phyloP scores from a whole-genome alignment of 1,140 invertebrate genomes.

The Pachyrhynchus sulphureomaculatus region DNA sequence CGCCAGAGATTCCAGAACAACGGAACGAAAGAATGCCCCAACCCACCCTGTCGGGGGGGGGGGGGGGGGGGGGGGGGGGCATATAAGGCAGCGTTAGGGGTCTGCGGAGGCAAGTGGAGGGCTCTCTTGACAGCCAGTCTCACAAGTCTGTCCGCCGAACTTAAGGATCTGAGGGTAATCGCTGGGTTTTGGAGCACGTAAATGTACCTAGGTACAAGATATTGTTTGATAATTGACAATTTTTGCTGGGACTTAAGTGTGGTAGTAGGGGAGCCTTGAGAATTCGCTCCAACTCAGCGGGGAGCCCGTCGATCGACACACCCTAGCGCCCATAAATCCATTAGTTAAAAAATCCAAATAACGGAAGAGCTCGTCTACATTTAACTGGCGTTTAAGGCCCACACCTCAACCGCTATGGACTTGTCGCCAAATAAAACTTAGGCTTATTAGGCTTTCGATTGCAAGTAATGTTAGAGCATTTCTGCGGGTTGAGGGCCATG shows the following conservation, averaged over 20 bases:
- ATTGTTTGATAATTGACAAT: background rate
- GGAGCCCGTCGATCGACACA: too few relatives aligned
- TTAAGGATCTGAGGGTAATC: constrained; percentile 2
- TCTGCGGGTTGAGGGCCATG: too few relatives aligned
- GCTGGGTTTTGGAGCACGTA: constrained; percentile 29
- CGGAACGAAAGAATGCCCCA: constrained; percentile 12
- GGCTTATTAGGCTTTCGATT: too few relatives aligned
- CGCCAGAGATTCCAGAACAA: too few relatives aligned
- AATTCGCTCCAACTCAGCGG: constrained; percentile 43
- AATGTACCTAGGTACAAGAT: constrained; percentile 25
- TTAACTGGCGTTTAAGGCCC: too few relatives aligned
- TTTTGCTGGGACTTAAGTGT: constrained; percentile 47
- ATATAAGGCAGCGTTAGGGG: constrained; percentile 10
- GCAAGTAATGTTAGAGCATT: too few relatives aligned
- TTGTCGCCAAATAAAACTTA: too few relatives aligned
- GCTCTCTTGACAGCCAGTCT: background rate
- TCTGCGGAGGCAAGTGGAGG: constrained; percentile 28
- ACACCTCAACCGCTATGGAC: too few relatives aligned
- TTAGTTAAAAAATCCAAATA: too few relatives aligned
- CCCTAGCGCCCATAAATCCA: too few relatives aligned
- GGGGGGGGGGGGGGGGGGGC: too few relatives aligned
- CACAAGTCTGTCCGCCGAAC: constrained; percentile 30
- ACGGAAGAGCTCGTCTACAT: too few relatives aligned
- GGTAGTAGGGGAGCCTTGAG: constrained; percentile 32
- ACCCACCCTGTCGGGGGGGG: constrained; percentile 11